These are phyloP conservation scores for Tenthredo scrophulariae DNA, from an alignment of 2,888 invertebrate genomes.

Conservation along the genomic window DNA sequence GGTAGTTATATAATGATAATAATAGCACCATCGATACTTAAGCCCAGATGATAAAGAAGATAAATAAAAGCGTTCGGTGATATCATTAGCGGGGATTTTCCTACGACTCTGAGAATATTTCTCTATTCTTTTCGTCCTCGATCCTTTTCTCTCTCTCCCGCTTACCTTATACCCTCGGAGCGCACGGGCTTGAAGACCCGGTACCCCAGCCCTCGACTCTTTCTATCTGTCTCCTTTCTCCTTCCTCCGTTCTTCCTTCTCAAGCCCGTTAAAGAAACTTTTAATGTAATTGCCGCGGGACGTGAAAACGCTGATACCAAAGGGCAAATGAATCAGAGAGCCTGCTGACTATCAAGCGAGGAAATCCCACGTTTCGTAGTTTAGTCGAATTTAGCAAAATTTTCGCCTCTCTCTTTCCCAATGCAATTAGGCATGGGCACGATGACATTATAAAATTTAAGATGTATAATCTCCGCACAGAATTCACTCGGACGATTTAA, in stretches of 20 bases:
- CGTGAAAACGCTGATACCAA: conserved; percentile 70
- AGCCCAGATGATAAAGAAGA: conserved; percentile 39
- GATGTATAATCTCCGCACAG: background rate
- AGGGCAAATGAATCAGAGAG: conserved; percentile 51
- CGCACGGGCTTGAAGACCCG: conserved; percentile 27
- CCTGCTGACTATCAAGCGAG: conserved; percentile 49
- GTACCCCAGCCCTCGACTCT: conserved; percentile 28
- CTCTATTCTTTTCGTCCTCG: conserved; percentile 60
- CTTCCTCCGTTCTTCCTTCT: conserved; percentile 52
- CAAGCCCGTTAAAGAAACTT: conserved; percentile 67
- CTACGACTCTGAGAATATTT: conserved; percentile 53
- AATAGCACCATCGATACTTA: conserved; percentile 46
- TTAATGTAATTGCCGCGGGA: conserved; percentile 71
- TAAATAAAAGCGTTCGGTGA: conserved; percentile 44
- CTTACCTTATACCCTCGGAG: conserved; percentile 53
- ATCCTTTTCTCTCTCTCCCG: conserved; percentile 41
- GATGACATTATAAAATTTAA: background rate
- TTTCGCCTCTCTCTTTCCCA: conserved; percentile 11
- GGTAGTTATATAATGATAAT: conserved; percentile 39
- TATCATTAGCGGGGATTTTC: conserved; percentile 51
- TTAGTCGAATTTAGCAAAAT: conserved; percentile 44
- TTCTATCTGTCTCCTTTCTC: conserved; percentile 32
- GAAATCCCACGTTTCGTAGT: conserved; percentile 45
- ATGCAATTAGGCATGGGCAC: conserved; percentile 10
- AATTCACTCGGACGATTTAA: background rate